These are phyloP conservation scores for Gila robusta DNA, from an alignment of 2,797 vertebrate species.

Conservation along the genomic window DNA sequence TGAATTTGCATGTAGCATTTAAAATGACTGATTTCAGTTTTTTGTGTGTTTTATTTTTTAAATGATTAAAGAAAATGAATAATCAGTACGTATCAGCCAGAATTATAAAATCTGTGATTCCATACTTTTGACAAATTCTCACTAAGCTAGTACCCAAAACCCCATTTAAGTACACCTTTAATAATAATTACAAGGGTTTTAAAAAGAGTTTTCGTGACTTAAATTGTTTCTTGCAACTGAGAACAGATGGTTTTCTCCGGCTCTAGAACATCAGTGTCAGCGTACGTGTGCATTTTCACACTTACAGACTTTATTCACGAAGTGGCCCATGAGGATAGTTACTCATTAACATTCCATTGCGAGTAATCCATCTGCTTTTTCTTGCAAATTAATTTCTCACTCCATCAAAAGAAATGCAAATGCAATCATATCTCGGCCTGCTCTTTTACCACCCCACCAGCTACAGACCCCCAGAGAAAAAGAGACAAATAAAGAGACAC, in stretches of 20 bases:
- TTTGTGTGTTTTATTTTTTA: neutral
- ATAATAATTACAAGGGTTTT: neutral
- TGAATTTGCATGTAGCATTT: neutral
- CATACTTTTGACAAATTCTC: neutral
- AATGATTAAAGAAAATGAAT: neutral
- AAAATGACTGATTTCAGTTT: neutral
- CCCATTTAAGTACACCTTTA: neutral
- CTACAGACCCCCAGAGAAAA: slow-evolving; percentile 43
- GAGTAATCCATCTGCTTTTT: slow-evolving; percentile 72
- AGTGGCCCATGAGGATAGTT: slow-evolving; percentile 55
- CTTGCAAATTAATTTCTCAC: slow-evolving; percentile 75
- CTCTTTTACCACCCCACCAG: slow-evolving; percentile 29
- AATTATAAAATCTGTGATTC: neutral
- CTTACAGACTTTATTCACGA: slow-evolving; percentile 56
- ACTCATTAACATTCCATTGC: slow-evolving; percentile 72
- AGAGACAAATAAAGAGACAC: slow-evolving; percentile 39
- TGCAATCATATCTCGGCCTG: slow-evolving; percentile 60
- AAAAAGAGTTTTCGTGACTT: neutral
- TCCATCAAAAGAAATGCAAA: slow-evolving; percentile 74
- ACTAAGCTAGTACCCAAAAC: neutral
- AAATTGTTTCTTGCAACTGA: neutral
- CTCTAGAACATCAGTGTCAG: slow-evolving; percentile 17
- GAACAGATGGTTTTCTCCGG: slow-evolving; percentile 22
- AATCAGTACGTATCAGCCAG: neutral
- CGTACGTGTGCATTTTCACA: neutral